Evolutionary conservation across 1,140 invertebrate genomes (phyloP), one percentile per base, ranked within the genome.

Genomic region (Drosophila bocki): DNA sequence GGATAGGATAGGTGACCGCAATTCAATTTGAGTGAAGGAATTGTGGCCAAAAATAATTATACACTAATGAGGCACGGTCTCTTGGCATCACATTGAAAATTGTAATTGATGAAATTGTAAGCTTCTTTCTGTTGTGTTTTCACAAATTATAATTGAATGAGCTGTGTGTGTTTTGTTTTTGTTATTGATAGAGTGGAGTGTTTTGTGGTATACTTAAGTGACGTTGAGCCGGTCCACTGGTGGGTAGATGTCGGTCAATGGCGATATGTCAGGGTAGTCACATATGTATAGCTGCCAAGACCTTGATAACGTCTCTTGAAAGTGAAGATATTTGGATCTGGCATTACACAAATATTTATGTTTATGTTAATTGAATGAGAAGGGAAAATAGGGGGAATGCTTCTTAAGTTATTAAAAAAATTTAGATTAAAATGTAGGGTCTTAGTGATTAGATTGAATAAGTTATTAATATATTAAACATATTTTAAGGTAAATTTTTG

Each of bases 11-110:
- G 74, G 72, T 76, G 74, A 76, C 74, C 74, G 74, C 74, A 67
- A 76, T 76, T 76, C 74, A 76, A 67, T 76, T 76, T 67, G 74
- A 76, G 61, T 76, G 74, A 67, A 67, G 61, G 74, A 76, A 58
- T 76, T 76, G 62, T 76, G 74, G 61, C 54, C 72, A 50, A 76
- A 56, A 53, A 67, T 76, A 76, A 72, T 72, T 64, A 58, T 39
- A 76, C 72, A 76, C 71, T 76, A 65, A 76, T 76, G 53, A 67
- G 72, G 61, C 54, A 59, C 19, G 11, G 44, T 29, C 35, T 32
- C 50, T 12, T n/a, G 15, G 26, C 47, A 29, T 35, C 47, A 15
- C 41, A 42, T 42, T 37, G 29, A 37, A 53, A 41, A 71, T 35
- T 54, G 44, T 45, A 50, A 45, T 45, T 54, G 47, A 70, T 56